A percentile compares a stretch with the other conserved stretches of the same genome.
Conservation (phyloP, 2,888 invertebrate genomes). For the Globia sparganii region DNA sequence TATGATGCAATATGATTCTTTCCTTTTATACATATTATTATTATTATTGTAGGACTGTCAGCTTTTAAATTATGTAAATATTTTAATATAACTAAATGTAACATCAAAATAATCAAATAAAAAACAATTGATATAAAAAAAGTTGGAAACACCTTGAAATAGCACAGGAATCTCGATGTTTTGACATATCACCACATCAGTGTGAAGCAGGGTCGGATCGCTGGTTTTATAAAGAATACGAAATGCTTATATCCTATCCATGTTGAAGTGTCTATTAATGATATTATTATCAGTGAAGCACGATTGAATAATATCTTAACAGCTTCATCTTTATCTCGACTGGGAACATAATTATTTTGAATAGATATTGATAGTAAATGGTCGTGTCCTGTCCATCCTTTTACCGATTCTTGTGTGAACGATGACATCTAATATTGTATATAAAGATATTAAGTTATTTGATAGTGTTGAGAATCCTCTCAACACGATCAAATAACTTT, state of each 20-base stretch:
- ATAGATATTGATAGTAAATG: constrained; percentile 24
- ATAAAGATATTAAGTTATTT: neutral
- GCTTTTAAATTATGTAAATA: no score
- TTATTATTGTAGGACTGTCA: neutral
- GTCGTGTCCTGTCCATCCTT: constrained; percentile 4
- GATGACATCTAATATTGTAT: neutral
- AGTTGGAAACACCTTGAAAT: neutral
- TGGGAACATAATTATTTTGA: constrained; percentile 27
- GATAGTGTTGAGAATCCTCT: neutral
- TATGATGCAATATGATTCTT: neutral
- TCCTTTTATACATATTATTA: neutral
- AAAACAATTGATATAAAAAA: no score
- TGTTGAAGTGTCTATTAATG: neutral
- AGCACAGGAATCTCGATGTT: no score
- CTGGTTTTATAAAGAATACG: neutral
- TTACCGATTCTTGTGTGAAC: neutral
- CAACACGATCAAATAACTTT: no score
- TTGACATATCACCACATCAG: neutral
- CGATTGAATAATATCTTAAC: constrained; percentile 28
- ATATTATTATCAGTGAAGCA: constrained; percentile 8
- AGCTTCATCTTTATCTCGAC: constrained; percentile 21
- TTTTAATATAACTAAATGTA: neutral
- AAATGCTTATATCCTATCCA: neutral
- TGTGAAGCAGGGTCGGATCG: neutral
- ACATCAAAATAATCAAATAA: neutral